phyloP scores from a whole-genome alignment of 2,113 vertebrate genomes.

The Brachyhypopomus occidentalis region DNA sequence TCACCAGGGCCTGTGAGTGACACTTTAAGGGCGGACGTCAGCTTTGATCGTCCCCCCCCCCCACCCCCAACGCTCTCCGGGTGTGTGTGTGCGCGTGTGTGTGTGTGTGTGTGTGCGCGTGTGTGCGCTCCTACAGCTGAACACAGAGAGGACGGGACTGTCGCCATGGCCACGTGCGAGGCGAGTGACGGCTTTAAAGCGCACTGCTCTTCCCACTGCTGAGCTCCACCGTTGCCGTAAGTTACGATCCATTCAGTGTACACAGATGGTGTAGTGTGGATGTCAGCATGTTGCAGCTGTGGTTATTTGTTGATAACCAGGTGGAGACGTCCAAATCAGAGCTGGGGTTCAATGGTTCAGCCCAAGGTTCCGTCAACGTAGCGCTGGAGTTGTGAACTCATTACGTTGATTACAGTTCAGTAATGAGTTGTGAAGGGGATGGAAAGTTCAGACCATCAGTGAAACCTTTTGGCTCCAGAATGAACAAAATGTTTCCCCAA shows the following conservation, averaged over 20 bases:
- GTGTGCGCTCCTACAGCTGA: conserved; percentile 55
- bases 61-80: background rate
- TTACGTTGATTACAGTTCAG: background rate
- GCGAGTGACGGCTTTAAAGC: conserved; percentile 50
- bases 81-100: background rate
- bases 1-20: conserved; percentile 68
- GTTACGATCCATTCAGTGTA: background rate
- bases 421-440: background rate
- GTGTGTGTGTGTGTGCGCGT: background rate
- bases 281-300: no score
- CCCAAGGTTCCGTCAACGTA: background rate
- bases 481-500: no score
- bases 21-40: conserved; percentile 16
- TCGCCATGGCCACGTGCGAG: conserved; percentile 72
- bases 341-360: no score
- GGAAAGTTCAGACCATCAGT: background rate
- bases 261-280: background rate
- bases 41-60: conserved; percentile 16
- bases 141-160: conserved; percentile 54
- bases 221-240: background rate
- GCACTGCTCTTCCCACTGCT: no score
- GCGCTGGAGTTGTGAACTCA: background rate
- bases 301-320: no score
- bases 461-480: background rate
- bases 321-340: no score